A percentile compares a stretch with the other conserved stretches of the same genome.
These are phyloP conservation scores for Probosciger aterrimus DNA, from an alignment of 2,113 vertebrate species.

Conservation along the genomic window DNA sequence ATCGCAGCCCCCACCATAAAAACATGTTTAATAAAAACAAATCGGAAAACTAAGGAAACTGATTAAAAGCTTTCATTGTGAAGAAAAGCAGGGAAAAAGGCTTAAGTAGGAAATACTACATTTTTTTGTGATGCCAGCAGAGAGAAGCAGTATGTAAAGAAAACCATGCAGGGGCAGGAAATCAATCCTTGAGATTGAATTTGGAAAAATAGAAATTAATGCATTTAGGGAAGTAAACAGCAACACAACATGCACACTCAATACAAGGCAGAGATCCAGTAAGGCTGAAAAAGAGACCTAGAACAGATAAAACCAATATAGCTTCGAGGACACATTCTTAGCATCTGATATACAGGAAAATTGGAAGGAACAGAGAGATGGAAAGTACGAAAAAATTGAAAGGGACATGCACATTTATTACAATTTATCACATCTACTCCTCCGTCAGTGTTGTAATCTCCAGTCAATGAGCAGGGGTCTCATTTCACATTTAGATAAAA, in stretches of 20 bases:
- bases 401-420: neutral
- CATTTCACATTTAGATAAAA: neutral
- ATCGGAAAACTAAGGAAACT: slow-evolving; percentile 30
- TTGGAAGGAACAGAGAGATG: neutral
- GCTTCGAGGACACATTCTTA: neutral
- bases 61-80: slow-evolving; percentile 17
- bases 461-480: neutral
- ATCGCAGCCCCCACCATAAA: neutral
- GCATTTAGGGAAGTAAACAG: neutral
- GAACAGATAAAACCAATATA: neutral
- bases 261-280: neutral
- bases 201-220: slow-evolving; percentile 29
- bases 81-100: slow-evolving; percentile 10
- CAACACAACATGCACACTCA: neutral
- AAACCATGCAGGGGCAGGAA: neutral
- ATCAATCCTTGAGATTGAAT: neutral
- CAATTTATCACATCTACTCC: neutral
- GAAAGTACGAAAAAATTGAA: neutral
- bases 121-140: neutral
- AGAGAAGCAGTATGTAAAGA: neutral
- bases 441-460: neutral
- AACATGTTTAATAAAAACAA: slow-evolving; percentile 33
- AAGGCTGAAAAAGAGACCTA: neutral
- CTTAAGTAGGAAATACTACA: neutral
- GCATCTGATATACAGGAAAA: neutral